phyloP scores from a whole-genome alignment of 23 tunicate genomes.

The Trididemnum clinides region DNA sequence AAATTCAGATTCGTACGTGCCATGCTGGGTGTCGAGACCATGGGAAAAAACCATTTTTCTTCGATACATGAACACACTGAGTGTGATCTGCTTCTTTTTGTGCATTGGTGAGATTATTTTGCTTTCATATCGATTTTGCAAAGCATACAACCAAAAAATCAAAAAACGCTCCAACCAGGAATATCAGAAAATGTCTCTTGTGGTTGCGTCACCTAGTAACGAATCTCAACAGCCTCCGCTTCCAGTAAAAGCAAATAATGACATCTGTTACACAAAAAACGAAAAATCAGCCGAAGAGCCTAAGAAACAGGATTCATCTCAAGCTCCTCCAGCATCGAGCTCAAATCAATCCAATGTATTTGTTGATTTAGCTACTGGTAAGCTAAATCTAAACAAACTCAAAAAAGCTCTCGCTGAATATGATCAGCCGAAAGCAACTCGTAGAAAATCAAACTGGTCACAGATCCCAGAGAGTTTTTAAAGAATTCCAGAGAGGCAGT shows the following conservation, averaged over 20 bases:
- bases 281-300: background rate
- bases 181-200: background rate
- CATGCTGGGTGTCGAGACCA: constrained; percentile 96
- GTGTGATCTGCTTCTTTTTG: constrained; percentile 58
- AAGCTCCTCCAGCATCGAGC: background rate
- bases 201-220: background rate
- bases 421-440: background rate
- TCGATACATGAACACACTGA: constrained; percentile 87
- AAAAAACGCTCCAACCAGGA: background rate
- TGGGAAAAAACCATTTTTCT: constrained; percentile 96
- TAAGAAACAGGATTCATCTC: background rate
- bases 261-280: background rate
- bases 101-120: constrained; percentile 58
- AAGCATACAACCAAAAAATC: background rate
- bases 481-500: background rate
- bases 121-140: background rate
- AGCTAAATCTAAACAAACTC: background rate
- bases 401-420: background rate
- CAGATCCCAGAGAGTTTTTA: background rate
- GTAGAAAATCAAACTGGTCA: background rate
- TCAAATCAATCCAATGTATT: background rate
- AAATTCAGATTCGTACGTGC: constrained; percentile 62
- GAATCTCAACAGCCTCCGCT: background rate
- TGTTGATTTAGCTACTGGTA: constrained; percentile 1
- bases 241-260: too few relatives aligned